phyloP scores from a whole-genome alignment of 1,140 invertebrate genomes.

The Drosophila sucinea region DNA sequence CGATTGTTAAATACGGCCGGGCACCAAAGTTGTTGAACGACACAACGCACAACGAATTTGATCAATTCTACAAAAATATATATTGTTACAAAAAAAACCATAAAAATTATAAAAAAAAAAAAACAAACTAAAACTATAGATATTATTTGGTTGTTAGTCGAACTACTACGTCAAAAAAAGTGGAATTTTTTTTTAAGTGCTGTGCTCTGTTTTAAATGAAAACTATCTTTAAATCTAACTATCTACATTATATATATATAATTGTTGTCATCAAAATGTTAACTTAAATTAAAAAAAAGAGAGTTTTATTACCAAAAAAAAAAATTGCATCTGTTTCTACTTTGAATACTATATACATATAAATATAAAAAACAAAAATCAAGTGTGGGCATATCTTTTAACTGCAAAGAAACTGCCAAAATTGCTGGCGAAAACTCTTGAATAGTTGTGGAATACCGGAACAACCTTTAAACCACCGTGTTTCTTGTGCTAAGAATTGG shows the following conservation, averaged over 20 bases:
- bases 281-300: slow-evolving; percentile 43
- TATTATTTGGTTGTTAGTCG: slow-evolving; percentile 81
- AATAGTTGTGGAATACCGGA: slow-evolving; percentile 24
- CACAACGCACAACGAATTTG: slow-evolving; percentile 67
- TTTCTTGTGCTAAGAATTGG: background rate
- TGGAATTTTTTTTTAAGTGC: slow-evolving; percentile 43
- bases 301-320: slow-evolving; percentile 28
- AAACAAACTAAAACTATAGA: slow-evolving; percentile 60
- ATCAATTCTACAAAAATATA: slow-evolving; percentile 49
- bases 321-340: slow-evolving; percentile 54
- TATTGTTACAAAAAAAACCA: slow-evolving; percentile 46
- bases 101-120: slow-evolving; percentile 29
- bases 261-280: slow-evolving; percentile 55
- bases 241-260: background rate
- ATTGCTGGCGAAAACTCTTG: slow-evolving; percentile 50
- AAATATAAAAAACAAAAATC: slow-evolving; percentile 28
- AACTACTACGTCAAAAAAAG: slow-evolving; percentile 27
- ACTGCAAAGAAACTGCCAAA: slow-evolving; percentile 46
- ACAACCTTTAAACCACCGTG: slow-evolving; percentile 30
- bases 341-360: slow-evolving; percentile 53
- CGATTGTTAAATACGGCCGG: slow-evolving; percentile 19
- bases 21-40: slow-evolving; percentile 29
- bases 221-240: background rate
- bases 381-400: background rate
- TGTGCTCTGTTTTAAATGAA: slow-evolving; percentile 48